A percentile compares a stretch with the other conserved stretches of the same genome.
Conservation (phyloP, 2,888 invertebrate genomes). For the Orthosia gothica region DNA sequence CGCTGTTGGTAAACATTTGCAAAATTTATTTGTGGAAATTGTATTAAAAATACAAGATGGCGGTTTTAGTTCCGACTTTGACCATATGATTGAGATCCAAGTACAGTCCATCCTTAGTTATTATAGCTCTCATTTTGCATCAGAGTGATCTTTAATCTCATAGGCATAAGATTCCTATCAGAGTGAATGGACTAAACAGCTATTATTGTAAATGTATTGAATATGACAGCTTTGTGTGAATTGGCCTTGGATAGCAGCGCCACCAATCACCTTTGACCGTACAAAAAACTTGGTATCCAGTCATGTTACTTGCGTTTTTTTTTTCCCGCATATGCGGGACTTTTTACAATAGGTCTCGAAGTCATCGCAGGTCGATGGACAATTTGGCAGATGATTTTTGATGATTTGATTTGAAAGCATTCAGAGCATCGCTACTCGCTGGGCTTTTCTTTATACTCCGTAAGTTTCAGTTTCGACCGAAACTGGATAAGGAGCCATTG, state of each 20-base stretch:
- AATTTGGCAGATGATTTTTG: neutral
- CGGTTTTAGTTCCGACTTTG: neutral
- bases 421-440: too few species aligned
- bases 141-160: neutral
- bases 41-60: neutral
- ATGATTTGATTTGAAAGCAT: too few species aligned
- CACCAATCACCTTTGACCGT: slow-evolving; percentile 1
- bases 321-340: slow-evolving; percentile 2
- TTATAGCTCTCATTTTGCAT: neutral
- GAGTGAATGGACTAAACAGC: neutral
- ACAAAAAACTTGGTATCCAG: slow-evolving; percentile 10
- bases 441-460: neutral
- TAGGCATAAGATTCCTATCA: neutral
- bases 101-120: neutral
- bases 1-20: neutral
- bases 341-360: slow-evolving; percentile 18
- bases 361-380: neutral
- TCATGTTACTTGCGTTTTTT: slow-evolving; percentile 8
- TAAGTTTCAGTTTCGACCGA: too few species aligned
- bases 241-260: slow-evolving; percentile 21
- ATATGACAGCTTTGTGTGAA: slow-evolving; percentile 4
- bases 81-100: neutral
- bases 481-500: too few species aligned
- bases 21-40: neutral
- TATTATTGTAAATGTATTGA: slow-evolving; percentile 24